phyloP scores from a whole-genome alignment of 2,797 vertebrate genomes.

The Tolypeutes matacus region DNA sequence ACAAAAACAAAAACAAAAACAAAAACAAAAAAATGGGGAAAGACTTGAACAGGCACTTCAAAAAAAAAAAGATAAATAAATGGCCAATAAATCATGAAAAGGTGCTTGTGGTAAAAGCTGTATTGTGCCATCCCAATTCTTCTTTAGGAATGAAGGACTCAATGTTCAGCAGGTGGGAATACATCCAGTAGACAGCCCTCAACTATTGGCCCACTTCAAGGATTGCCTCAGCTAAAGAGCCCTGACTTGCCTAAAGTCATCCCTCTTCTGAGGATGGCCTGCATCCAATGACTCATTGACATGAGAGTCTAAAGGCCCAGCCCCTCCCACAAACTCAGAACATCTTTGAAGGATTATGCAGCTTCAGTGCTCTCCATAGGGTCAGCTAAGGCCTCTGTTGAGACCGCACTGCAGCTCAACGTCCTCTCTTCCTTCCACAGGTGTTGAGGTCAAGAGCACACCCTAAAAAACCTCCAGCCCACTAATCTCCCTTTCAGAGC shows the following conservation, averaged over 20 bases:
- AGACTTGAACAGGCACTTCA: background rate
- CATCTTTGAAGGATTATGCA: background rate
- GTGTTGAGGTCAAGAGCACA: background rate
- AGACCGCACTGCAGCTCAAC: background rate
- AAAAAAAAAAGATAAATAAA: background rate
- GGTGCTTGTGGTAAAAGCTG: background rate
- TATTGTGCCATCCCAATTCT: background rate
- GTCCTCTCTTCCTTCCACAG: background rate
- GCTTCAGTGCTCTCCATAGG: background rate
- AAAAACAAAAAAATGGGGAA: constrained; percentile 1
- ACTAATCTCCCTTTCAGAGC: background rate
- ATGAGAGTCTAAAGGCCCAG: background rate
- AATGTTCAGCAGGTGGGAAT: background rate
- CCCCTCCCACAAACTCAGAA: background rate
- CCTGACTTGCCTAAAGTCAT: background rate
- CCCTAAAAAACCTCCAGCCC: background rate
- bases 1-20: too few relatives aligned
- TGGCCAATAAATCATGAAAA: background rate
- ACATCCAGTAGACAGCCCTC: background rate
- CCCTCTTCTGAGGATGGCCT: background rate
- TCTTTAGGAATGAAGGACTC: background rate
- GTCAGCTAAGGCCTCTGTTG: background rate
- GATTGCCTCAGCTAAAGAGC: constrained; percentile 11
- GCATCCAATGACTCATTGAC: background rate
- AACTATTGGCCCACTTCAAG: background rate